Percentiles rank a stretch among this genome's conserved stretches.
phyloP scores from a whole-genome alignment of 2,888 invertebrate species.

The Drosophila limbata region DNA sequence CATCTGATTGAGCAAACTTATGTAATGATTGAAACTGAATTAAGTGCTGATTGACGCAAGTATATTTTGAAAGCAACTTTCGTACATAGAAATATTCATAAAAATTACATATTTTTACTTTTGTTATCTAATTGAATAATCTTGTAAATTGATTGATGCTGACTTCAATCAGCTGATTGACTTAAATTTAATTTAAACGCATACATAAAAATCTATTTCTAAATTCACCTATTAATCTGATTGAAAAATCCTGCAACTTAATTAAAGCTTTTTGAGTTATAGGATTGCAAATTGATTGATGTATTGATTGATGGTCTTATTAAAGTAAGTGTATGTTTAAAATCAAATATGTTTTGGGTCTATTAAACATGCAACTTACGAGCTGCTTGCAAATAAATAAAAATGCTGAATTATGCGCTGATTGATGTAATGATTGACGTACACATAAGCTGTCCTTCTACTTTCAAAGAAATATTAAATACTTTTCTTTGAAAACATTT shows the following conservation, averaged over 20 bases:
- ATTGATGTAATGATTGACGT: too few relatives aligned
- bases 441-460: too few relatives aligned
- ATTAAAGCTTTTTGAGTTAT: neutral
- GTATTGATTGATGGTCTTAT: slow-evolving; percentile 6
- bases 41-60: neutral
- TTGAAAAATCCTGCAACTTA: neutral
- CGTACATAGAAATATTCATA: neutral
- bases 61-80: neutral
- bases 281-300: neutral
- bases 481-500: too few relatives aligned
- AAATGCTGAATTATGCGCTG: too few relatives aligned
- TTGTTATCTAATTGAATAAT: neutral
- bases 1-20: neutral
- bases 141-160: slow-evolving; percentile 17
- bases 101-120: neutral
- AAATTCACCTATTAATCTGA: neutral
- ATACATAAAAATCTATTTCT: neutral
- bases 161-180: slow-evolving; percentile 11
- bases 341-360: too few relatives aligned
- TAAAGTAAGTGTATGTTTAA: neutral
- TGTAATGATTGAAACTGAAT: neutral
- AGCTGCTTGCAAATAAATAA: too few relatives aligned
- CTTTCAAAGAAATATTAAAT: too few relatives aligned
- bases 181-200: neutral
- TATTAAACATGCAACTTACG: too few relatives aligned